Conservation (phyloP, 1,140 invertebrate species). For the Kradibia gibbosae region DNA sequence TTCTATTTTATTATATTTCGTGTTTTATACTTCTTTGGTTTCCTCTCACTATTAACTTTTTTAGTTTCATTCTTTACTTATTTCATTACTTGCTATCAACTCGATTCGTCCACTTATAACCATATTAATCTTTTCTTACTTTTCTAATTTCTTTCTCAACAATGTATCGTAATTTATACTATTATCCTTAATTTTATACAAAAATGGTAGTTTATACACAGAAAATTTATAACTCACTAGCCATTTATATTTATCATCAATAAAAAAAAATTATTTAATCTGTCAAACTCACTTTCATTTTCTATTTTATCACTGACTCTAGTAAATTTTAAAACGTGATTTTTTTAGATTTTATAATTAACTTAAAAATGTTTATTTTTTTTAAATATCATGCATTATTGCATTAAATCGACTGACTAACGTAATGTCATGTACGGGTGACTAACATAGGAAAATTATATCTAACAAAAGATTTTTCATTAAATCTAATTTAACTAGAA, state of each 20-base stretch:
- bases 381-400: too few species aligned
- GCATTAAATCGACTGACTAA: too few species aligned
- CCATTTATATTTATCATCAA: too few species aligned
- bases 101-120: not conserved
- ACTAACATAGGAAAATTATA: not conserved
- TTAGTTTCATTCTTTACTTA: not conserved
- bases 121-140: not conserved
- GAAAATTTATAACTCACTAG: too few species aligned
- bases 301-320: too few species aligned
- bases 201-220: not conserved
- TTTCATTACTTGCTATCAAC: not conserved
- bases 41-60: not conserved
- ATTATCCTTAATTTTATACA: not conserved
- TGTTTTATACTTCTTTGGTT: not conserved
- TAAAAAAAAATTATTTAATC: too few species aligned
- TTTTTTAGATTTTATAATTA: too few species aligned
- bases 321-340: too few species aligned
- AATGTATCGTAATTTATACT: not conserved
- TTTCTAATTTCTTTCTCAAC: not conserved
- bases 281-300: too few species aligned
- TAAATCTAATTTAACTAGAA: too few species aligned
- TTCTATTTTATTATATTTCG: not conserved
- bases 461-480: not conserved
- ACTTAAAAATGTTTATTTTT: too few species aligned
- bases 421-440: not conserved